These are phyloP conservation scores for Amiota communis DNA, from an alignment of 2,888 invertebrate genomes.

Conservation along the genomic window DNA sequence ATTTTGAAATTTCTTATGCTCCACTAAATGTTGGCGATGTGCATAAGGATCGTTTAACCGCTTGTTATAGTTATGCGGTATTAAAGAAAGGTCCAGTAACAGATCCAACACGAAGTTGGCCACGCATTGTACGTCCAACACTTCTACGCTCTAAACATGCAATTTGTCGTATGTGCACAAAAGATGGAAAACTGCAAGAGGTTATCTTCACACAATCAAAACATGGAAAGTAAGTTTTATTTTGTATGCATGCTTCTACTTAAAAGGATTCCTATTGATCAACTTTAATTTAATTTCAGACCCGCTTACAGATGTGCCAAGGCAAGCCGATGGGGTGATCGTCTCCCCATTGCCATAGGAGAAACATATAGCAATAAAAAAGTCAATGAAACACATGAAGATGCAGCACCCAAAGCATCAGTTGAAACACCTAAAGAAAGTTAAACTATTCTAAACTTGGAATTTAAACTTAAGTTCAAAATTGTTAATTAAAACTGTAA, in stretches of 20 bases:
- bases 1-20: slow-evolving; percentile 80
- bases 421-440: slow-evolving; percentile 25
- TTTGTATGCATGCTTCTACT: not conserved
- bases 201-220: slow-evolving; percentile 84
- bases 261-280: not conserved
- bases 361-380: slow-evolving; percentile 38
- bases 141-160: slow-evolving; percentile 81
- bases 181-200: slow-evolving; percentile 82
- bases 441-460: not conserved
- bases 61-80: slow-evolving; percentile 86
- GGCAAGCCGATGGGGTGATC: slow-evolving; percentile 85
- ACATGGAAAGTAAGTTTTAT: slow-evolving; percentile 79
- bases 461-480: not conserved
- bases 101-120: slow-evolving; percentile 78
- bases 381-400: slow-evolving; percentile 16
- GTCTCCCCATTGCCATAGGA: slow-evolving; percentile 79
- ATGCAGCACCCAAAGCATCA: slow-evolving; percentile 13
- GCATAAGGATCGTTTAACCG: slow-evolving; percentile 71
- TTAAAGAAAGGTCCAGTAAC: slow-evolving; percentile 82
- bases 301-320: slow-evolving; percentile 82
- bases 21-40: slow-evolving; percentile 75
- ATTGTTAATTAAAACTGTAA: slow-evolving; percentile 16
- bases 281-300: slow-evolving; percentile 69
- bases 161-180: slow-evolving; percentile 85
- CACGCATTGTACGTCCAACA: slow-evolving; percentile 84